Percentiles rank a stretch among this genome's conserved stretches.
These are phyloP conservation scores for Bicyclus anynana DNA, from an alignment of 1,140 invertebrate genomes.

Conservation along the genomic window DNA sequence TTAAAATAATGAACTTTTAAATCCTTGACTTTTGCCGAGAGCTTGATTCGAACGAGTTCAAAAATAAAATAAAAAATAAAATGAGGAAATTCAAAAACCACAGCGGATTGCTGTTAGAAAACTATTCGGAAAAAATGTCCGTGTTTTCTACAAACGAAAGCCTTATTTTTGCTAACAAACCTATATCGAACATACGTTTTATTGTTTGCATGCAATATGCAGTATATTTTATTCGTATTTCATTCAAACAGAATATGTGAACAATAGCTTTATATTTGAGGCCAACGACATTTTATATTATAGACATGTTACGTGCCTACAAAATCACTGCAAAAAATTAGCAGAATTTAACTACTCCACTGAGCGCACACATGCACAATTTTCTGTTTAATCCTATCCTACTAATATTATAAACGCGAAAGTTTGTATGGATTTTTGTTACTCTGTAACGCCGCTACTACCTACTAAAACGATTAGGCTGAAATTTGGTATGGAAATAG, in stretches of 20 bases:
- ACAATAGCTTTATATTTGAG: slow-evolving; percentile 4
- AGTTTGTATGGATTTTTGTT: too few relatives aligned
- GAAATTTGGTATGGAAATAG: too few relatives aligned
- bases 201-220: background rate
- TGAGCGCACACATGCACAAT: too few relatives aligned
- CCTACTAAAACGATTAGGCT: too few relatives aligned
- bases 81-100: too few relatives aligned
- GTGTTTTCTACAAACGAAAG: background rate
- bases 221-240: background rate
- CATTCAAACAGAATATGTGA: background rate
- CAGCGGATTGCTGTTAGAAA: background rate
- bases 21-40: slow-evolving; percentile 9
- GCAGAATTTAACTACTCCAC: too few relatives aligned
- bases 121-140: background rate
- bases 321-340: too few relatives aligned
- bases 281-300: slow-evolving; percentile 2
- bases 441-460: too few relatives aligned
- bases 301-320: too few relatives aligned
- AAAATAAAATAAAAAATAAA: slow-evolving; percentile 1
- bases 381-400: too few relatives aligned
- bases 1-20: slow-evolving; percentile 14
- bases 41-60: background rate
- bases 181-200: background rate
- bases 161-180: background rate
- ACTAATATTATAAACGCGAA: too few relatives aligned